Base-by-base conservation (phyloP, 1,140 invertebrate species). In the Halyomorpha halys region DNA sequence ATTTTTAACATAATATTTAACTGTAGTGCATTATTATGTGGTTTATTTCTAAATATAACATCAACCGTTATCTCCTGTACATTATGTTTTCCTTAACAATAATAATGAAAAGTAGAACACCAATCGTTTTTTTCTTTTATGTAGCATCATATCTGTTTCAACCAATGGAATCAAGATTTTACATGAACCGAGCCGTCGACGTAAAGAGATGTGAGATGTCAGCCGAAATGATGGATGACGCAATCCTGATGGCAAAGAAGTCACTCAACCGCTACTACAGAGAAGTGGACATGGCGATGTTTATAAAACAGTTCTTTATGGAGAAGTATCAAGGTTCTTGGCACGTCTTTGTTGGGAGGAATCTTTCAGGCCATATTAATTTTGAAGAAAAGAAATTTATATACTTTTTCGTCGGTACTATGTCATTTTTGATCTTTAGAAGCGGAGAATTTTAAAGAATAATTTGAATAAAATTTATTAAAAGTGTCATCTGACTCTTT, bases 351-450 rank as follows among this genome's bases (percentile, higher is more conserved):
- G 51, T 53, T 13, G 51, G 51, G 21, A 53, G 51, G 21, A 53
- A 19, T 13, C 21, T 53, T 53, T n/a, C 51, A 3, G 51, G n/a
- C n/a, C 11, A n/a, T 13, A 18, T 53, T 23, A 53, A 53, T 18
- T 21, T 19, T 23, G 51, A 53, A 23, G 21, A 14, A 19, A 21
- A 21, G 13, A 53, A 18, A 19, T 23, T 19, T 23, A 53, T 53
- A 13, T 53, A 53, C 51, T 53, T 53, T 53, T 53, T 19, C 13
- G 21, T 53, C 6, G n/a, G n/a, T 14, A n/a, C n/a, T 9, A 19
- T 53, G n/a, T n/a, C n/a, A 53, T 53, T 53, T 53, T 23, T 53
- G 13, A 19, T 53, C 3, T 53, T 53, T 13, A 53, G 21, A 53
- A 53, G 51, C 21, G 51, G 51, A 53, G 51, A 18, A 53, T 19